Percentiles rank a stretch among this genome's conserved stretches.
phyloP scores from a whole-genome alignment of 92 coral and sea anemone genomes.

The Umimayanthus chanpuru region DNA sequence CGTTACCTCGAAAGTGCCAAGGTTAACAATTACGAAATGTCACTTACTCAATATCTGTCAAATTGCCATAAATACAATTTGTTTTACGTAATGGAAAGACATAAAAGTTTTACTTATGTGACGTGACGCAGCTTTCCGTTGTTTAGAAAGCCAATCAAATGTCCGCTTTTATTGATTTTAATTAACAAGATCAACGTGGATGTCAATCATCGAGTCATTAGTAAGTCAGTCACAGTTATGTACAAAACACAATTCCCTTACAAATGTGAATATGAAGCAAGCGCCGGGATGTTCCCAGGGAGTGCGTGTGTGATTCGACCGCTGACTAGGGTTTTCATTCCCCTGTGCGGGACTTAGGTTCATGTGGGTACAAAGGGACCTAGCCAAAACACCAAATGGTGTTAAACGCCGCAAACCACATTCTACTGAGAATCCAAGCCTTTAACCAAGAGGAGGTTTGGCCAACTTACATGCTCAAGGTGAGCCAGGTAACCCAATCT shows the following conservation, averaged over 20 bases:
- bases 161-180: constrained; percentile 72
- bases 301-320: constrained; percentile 28
- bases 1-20: constrained; percentile 1
- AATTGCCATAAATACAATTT: constrained; percentile 18
- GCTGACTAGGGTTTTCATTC: not conserved
- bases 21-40: not conserved
- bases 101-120: constrained; percentile 45
- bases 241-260: constrained; percentile 80
- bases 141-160: constrained; percentile 67
- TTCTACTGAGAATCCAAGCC: constrained; percentile 2
- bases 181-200: constrained; percentile 85
- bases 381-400: constrained; percentile 39
- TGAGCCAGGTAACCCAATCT: constrained; percentile 89
- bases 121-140: constrained; percentile 71
- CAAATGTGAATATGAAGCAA: constrained; percentile 66
- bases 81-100: constrained; percentile 38
- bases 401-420: constrained; percentile 29
- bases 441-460: constrained; percentile 30
- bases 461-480: constrained; percentile 48
- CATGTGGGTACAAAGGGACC: constrained; percentile 12
- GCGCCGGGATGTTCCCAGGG: constrained; percentile 51
- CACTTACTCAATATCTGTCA: constrained; percentile 25
- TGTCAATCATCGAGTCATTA: constrained; percentile 93
- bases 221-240: constrained; percentile 86
- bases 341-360: not conserved